Percentiles rank a stretch among this genome's conserved stretches.
Evolutionary conservation across 1,140 invertebrate species (phyloP).

Genomic region (Diorhabda sublineata): DNA sequence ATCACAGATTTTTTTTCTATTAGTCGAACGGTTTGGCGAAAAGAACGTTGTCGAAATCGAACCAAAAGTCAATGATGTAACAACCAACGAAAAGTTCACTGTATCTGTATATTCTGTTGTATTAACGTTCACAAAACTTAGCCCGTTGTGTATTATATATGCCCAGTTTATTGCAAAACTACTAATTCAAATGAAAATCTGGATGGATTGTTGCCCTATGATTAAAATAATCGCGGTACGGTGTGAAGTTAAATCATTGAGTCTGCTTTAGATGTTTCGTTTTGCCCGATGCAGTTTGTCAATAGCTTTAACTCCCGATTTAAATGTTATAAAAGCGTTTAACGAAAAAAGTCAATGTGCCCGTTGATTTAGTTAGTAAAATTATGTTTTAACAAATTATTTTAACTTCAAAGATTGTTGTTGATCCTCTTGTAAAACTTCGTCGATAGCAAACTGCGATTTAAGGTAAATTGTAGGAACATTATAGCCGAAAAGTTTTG

Average conservation of each 20-base stretch:
- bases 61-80: constrained; percentile 14
- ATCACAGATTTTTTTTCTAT: constrained; percentile 32
- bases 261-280: constrained; percentile 34
- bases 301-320: constrained; percentile 34
- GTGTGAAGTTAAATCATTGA: constrained; percentile 38
- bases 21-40: constrained; percentile 8
- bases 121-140: constrained; percentile 35
- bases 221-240: constrained; percentile 18
- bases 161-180: constrained; percentile 37
- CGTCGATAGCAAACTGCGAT: constrained; percentile 37
- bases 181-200: constrained; percentile 25
- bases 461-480: constrained; percentile 26
- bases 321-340: constrained; percentile 16
- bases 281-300: constrained; percentile 39
- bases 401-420: constrained; percentile 15
- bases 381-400: constrained; percentile 14
- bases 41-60: constrained; percentile 18
- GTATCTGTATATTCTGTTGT: constrained; percentile 31
- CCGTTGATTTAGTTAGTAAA: constrained; percentile 20
- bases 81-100: constrained; percentile 15
- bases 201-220: constrained; percentile 29
- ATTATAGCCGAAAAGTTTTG: constrained; percentile 30
- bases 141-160: constrained; percentile 35
- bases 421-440: constrained; percentile 19
- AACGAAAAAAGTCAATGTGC: constrained; percentile 21